Percentiles rank a stretch among this genome's conserved stretches.
Conservation (phyloP, 2,113 vertebrate species). For the Syngnathus scovelli region DNA sequence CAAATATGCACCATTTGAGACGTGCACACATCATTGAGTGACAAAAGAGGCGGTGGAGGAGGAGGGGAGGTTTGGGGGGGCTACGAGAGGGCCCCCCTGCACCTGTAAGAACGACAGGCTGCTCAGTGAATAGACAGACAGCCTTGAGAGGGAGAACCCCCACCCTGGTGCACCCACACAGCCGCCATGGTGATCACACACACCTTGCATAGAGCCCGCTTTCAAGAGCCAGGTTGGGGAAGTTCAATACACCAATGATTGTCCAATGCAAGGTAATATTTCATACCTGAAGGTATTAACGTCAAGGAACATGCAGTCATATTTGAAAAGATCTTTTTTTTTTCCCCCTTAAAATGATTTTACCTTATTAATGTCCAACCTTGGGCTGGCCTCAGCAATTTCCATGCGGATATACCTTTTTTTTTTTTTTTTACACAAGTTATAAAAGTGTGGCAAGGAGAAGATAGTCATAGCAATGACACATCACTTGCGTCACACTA, state of each 20-base stretch:
- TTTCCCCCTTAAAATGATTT: not conserved
- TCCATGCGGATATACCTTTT: not conserved
- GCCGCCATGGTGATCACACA: conserved; percentile 21
- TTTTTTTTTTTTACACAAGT: not conserved
- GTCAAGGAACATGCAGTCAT: not conserved
- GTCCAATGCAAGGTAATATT: conserved; percentile 8
- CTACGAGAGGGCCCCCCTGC: conserved; percentile 34
- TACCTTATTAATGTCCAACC: conserved; percentile 3
- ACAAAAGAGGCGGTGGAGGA: conserved; percentile 43
- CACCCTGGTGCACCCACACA: conserved; percentile 24
- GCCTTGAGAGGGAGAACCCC: conserved; percentile 42
- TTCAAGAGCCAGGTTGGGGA: conserved; percentile 24
- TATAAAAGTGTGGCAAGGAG: not conserved
- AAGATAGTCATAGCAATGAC: not conserved
- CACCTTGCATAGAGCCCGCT: conserved; percentile 28
- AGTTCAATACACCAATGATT: conserved; percentile 17
- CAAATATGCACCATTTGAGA: conserved; percentile 39
- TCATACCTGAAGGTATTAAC: conserved; percentile 7
- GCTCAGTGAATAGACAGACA: conserved; percentile 42
- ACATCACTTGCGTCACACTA: not conserved
- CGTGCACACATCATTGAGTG: conserved; percentile 45
- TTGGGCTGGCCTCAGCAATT: not conserved
- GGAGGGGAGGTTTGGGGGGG: conserved; percentile 13
- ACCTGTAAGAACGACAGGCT: conserved; percentile 48
- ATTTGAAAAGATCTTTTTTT: not conserved